These are phyloP conservation scores for Campoletis sonorensis DNA, from an alignment of 1,140 invertebrate species.

Conservation along the genomic window DNA sequence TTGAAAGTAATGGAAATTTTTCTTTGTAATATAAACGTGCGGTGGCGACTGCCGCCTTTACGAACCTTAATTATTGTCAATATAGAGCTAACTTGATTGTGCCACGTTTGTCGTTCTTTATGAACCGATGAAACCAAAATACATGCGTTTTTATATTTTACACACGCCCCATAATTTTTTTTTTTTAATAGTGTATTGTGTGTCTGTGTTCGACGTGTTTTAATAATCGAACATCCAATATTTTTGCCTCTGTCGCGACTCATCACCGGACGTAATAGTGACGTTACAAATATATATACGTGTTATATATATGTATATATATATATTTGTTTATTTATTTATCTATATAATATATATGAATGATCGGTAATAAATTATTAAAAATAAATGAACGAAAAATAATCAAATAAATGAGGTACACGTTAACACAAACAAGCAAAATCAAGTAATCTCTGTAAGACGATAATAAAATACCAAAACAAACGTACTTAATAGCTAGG, in stretches of 20 bases:
- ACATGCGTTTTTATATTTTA: neutral
- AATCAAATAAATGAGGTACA: constrained; percentile 54
- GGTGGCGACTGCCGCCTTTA: neutral
- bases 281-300: neutral
- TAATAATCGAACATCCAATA: constrained; percentile 31
- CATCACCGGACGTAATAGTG: constrained; percentile 32
- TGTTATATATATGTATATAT: neutral
- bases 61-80: constrained; percentile 32
- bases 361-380: constrained; percentile 45
- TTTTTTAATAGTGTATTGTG: neutral
- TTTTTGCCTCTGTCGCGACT: constrained; percentile 31
- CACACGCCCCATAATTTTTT: constrained; percentile 18
- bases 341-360: neutral
- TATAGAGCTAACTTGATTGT: constrained; percentile 68
- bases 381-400: constrained; percentile 59
- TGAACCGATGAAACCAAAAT: neutral
- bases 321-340: no score
- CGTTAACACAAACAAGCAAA: constrained; percentile 68
- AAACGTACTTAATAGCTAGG: constrained; percentile 53
- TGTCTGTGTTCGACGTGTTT: constrained; percentile 40
- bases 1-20: constrained; percentile 22
- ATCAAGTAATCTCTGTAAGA: constrained; percentile 72
- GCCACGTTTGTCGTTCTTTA: constrained; percentile 50
- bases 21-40: neutral
- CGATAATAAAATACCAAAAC: constrained; percentile 55